Percentiles rank a stretch among this genome's conserved stretches.
Evolutionary conservation across 1,140 invertebrate species (phyloP).

Genomic region (Manduca sexta): DNA sequence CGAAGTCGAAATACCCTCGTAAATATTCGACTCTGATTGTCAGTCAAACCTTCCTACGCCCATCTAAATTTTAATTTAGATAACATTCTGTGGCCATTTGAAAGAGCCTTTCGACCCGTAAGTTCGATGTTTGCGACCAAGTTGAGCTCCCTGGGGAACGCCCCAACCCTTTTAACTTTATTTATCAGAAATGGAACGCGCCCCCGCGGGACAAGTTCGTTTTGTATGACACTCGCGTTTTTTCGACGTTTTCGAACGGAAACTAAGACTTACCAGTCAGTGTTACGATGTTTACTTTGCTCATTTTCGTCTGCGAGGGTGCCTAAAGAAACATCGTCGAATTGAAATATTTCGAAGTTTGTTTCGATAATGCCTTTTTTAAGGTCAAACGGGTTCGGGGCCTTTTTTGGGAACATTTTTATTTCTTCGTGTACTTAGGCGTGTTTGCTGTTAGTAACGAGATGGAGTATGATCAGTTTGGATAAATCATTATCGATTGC

Average conservation of each 20-base stretch:
- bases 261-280: neutral
- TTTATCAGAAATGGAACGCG: constrained; percentile 45
- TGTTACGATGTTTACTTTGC: constrained; percentile 1
- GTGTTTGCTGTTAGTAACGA: too few relatives aligned
- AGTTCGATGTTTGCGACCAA: constrained; percentile 23
- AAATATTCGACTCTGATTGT: neutral
- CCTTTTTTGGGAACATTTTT: too few relatives aligned
- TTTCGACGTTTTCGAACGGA: constrained; percentile 8
- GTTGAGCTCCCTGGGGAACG: constrained; percentile 19
- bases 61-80: constrained; percentile 30
- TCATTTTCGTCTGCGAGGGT: neutral
- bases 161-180: constrained; percentile 45
- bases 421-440: too few relatives aligned
- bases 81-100: constrained; percentile 19
- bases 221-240: constrained; percentile 28
- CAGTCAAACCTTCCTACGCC: neutral
- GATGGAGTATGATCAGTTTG: too few relatives aligned
- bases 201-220: constrained; percentile 24
- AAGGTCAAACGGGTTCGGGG: neutral
- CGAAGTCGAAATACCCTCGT: neutral
- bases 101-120: constrained; percentile 7
- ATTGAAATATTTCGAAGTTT: constrained; percentile 1
- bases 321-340: neutral
- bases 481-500: too few relatives aligned
- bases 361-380: constrained; percentile 2